Evolutionary conservation across 1,140 invertebrate species (phyloP).

Genomic region (Ganaspis sp.): DNA sequence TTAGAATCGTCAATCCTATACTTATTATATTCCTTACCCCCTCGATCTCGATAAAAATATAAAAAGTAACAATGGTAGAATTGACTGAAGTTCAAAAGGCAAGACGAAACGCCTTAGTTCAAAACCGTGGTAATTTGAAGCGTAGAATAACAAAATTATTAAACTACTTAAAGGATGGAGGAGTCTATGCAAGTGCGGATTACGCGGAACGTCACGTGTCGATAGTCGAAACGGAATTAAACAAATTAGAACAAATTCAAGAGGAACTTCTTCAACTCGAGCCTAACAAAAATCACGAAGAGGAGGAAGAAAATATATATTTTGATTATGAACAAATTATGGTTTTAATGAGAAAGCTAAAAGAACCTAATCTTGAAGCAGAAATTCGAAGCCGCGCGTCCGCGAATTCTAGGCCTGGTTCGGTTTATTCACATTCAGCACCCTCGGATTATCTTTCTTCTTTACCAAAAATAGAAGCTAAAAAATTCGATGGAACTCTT

Average conservation of each 20-base stretch:
- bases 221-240: not conserved
- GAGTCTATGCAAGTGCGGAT: not conserved
- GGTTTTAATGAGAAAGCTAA: not conserved
- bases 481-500: slow-evolving; percentile 54
- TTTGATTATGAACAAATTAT: not conserved
- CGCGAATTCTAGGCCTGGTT: not conserved
- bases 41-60: not conserved
- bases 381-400: not conserved
- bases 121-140: not conserved
- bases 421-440: not conserved
- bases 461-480: slow-evolving; percentile 31
- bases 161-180: not conserved
- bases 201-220: not conserved
- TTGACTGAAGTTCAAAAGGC: not conserved
- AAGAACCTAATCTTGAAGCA: not conserved
- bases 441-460: not conserved
- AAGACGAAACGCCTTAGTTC: not conserved
- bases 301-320: not conserved
- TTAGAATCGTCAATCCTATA: not conserved
- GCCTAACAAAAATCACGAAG: not conserved
- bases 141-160: not conserved
- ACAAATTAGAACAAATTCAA: not conserved
- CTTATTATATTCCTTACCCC: not conserved
- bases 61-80: not conserved
- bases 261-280: not conserved